Evolutionary conservation across 1,140 invertebrate species (phyloP), one percentile per base, ranked within the genome.

Genomic region (Eurosta solidaginis): DNA sequence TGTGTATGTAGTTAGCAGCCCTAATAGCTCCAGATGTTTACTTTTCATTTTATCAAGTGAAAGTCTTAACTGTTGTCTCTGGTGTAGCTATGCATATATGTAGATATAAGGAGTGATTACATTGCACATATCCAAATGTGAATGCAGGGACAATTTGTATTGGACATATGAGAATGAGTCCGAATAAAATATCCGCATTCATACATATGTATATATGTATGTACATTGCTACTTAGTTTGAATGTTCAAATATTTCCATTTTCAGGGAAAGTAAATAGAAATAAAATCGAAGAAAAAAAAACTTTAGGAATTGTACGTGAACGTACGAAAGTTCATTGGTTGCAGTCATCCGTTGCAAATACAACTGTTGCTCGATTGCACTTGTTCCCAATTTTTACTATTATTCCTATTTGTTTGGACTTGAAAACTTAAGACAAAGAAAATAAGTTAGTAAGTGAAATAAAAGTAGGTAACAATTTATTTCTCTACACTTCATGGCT

Each of bases 401-500:
- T 68, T 68, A 22, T 68, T 68, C 22, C 59, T 68, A 40, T 68
- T 68, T 68, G 59, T 40, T 68, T 40, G 4, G 33, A 40, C 10
- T 68, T 68, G 33, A n/a, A 27, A 14, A 54, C 3, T 17, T 3
- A 40, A 40, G 59, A 36, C 7, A 33, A 20, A 36, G 29, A 63
- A 63, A 63, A 68, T 68, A 29, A 22, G n/a, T 17, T 33, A 12
- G 59, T 27, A 68, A 68, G 59, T 68, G 59, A 68, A 68, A 68
- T 68, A 68, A 68, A 68, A 68, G 59, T 68, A 68, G 59, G 59
- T 68, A 68, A 68, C 33, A 36, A 68, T 68, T 68, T 68, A 29
- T 68, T 68, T 40, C 22, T 6, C 59, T 40, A 40, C n/a, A 68
- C 33, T n/a, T 2, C 33, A 36, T 14, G 45, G 29, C 7, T 68